A percentile compares a stretch with the other conserved stretches of the same genome.
Evolutionary conservation across 2,113 vertebrate genomes (phyloP).

Genomic region (Cryptotis parvus): DNA sequence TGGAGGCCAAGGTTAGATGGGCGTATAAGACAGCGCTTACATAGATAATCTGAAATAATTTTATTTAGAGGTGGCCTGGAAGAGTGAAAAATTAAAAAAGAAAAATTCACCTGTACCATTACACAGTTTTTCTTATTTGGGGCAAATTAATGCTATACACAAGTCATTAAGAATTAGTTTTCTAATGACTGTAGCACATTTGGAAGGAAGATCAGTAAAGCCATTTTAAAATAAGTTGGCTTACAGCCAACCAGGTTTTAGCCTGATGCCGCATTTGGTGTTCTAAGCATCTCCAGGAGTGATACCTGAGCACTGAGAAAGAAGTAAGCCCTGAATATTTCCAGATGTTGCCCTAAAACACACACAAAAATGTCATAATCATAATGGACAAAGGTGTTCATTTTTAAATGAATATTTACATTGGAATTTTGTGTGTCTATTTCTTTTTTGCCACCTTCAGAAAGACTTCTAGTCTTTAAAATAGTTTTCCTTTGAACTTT

Average conservation of each 20-base stretch:
- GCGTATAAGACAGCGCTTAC: neutral
- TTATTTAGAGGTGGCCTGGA: neutral
- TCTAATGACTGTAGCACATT: neutral
- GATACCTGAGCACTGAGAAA: no score
- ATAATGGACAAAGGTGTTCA: neutral
- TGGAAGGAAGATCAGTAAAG: conserved; percentile 6
- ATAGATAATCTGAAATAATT: neutral
- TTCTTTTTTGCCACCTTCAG: neutral
- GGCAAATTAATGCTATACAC: conserved; percentile 10
- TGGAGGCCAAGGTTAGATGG: neutral
- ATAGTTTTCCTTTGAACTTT: neutral
- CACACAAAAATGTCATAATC: neutral
- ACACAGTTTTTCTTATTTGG: conserved; percentile 13
- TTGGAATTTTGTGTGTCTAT: neutral
- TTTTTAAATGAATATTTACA: neutral
- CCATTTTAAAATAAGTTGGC: conserved; percentile 6
- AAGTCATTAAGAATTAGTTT: conserved; percentile 40
- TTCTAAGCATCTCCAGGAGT: no score
- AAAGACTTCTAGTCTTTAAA: neutral
- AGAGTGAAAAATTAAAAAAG: neutral
- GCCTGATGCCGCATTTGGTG: no score
- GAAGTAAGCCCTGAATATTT: no score
- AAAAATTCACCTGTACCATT: neutral
- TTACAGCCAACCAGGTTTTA: no score
- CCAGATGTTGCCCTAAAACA: neutral